These are phyloP conservation scores for Anagrus nilaparvatae DNA, from an alignment of 1,140 invertebrate species.

Conservation along the genomic window DNA sequence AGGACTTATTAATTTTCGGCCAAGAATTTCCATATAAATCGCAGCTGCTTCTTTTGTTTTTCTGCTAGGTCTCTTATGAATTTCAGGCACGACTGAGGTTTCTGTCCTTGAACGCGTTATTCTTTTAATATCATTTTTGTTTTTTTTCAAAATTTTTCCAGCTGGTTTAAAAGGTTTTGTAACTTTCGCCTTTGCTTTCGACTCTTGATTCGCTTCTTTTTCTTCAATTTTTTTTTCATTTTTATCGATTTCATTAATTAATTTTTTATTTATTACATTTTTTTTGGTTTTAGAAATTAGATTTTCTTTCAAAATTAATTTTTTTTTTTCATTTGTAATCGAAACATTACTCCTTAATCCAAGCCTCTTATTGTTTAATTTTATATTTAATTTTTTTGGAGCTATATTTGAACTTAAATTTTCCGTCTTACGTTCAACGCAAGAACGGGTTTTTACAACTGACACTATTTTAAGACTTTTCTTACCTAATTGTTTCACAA, in stretches of 20 bases:
- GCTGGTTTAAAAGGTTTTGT: slow-evolving; percentile 23
- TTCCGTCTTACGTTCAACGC: slow-evolving; percentile 24
- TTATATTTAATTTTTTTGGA: slow-evolving; percentile 26
- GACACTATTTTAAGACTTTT: slow-evolving; percentile 32
- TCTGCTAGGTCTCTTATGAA: slow-evolving; percentile 45
- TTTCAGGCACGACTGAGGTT: slow-evolving; percentile 7
- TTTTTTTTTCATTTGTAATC: slow-evolving; percentile 15
- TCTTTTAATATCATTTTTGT: slow-evolving; percentile 31
- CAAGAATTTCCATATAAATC: slow-evolving; percentile 64
- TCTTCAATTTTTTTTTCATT: slow-evolving; percentile 18
- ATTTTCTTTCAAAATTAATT: slow-evolving; percentile 18
- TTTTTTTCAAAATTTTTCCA: slow-evolving; percentile 30
- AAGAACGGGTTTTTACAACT: slow-evolving; percentile 36
- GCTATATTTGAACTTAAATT: slow-evolving; percentile 20
- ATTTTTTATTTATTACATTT: slow-evolving; percentile 8
- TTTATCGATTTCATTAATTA: slow-evolving; percentile 9
- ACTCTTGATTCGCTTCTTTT: slow-evolving; percentile 21
- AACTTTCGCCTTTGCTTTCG: slow-evolving; percentile 15
- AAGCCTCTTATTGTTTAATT: slow-evolving; percentile 29
- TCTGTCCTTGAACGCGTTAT: slow-evolving; percentile 32
- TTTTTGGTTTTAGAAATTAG: slow-evolving; percentile 11
- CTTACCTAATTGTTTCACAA: slow-evolving; percentile 44
- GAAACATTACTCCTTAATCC: slow-evolving; percentile 32
- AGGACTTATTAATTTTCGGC: slow-evolving; percentile 51
- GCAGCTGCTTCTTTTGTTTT: slow-evolving; percentile 68